Evolutionary conservation across 2,797 vertebrate species (phyloP).

Genomic region (Hapalemur alaotrensis): DNA sequence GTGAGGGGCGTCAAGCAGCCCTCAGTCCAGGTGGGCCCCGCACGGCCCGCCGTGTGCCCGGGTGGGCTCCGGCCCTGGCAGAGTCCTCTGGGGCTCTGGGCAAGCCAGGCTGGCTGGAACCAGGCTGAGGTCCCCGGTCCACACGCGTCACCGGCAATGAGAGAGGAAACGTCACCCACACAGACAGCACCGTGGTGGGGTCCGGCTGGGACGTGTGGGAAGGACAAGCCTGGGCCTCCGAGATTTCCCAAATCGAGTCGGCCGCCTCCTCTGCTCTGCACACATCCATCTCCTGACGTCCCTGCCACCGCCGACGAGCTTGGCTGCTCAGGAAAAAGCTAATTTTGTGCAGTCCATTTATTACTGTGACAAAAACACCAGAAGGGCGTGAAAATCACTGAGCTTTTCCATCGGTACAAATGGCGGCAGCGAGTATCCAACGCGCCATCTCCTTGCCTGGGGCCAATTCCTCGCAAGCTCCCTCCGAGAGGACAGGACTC

Average conservation of each 20-base stretch:
- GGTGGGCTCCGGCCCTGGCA: neutral
- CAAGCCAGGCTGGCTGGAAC: neutral
- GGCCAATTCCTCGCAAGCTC: too few relatives aligned
- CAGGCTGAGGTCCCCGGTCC: neutral
- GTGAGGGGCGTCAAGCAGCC: neutral
- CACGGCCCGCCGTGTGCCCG: rapidly evolving
- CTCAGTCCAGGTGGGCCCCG: neutral
- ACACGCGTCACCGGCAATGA: neutral
- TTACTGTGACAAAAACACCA: neutral
- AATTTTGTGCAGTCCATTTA: neutral
- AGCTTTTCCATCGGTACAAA: neutral
- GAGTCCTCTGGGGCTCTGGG: neutral
- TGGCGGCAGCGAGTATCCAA: rapidly evolving
- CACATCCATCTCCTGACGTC: neutral
- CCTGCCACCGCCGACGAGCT: too few relatives aligned
- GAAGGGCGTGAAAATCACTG: neutral
- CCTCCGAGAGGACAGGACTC: neutral
- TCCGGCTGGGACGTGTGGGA: neutral
- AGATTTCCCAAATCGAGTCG: neutral
- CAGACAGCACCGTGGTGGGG: rapidly evolving
- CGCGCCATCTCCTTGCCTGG: rapidly evolving
- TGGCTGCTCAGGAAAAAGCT: neutral
- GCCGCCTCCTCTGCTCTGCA: neutral
- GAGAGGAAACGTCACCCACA: neutral
- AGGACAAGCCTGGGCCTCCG: too few relatives aligned